Percentiles rank a stretch among this genome's conserved stretches.
Conservation (phyloP, 1,140 invertebrate species). For the Helicoverpa zea region DNA sequence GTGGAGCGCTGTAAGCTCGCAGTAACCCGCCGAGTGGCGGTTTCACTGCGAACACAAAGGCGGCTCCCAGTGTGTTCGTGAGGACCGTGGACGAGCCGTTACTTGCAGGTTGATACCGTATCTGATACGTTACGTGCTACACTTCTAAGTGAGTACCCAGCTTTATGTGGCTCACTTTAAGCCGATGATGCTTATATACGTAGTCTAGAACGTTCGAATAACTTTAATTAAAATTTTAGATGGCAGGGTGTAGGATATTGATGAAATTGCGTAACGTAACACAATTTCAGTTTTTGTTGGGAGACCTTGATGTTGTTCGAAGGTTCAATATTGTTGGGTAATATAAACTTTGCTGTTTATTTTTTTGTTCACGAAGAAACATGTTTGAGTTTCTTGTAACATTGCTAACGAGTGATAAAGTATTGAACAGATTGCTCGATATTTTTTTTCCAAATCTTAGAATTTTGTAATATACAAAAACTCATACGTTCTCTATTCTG, state of each 20-base stretch:
- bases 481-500: too few relatives aligned
- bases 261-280: constrained; percentile 5
- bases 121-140: too few relatives aligned
- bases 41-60: too few relatives aligned
- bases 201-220: background rate
- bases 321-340: constrained; percentile 17
- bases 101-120: too few relatives aligned
- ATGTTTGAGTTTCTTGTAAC: background rate
- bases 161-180: too few relatives aligned
- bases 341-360: constrained; percentile 14
- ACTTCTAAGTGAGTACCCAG: too few relatives aligned
- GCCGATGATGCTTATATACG: too few relatives aligned
- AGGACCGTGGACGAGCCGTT: too few relatives aligned
- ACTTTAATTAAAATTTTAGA: background rate
- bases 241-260: background rate
- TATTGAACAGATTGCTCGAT: background rate
- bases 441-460: background rate
- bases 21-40: too few relatives aligned
- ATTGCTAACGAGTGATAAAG: background rate
- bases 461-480: too few relatives aligned
- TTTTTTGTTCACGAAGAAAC: background rate
- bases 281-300: constrained; percentile 21
- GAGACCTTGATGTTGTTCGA: background rate
- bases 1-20: too few relatives aligned
- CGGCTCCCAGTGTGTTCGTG: too few relatives aligned